Conservation (phyloP, 2,113 vertebrate species). For the Gasterosteus aculeatus region DNA sequence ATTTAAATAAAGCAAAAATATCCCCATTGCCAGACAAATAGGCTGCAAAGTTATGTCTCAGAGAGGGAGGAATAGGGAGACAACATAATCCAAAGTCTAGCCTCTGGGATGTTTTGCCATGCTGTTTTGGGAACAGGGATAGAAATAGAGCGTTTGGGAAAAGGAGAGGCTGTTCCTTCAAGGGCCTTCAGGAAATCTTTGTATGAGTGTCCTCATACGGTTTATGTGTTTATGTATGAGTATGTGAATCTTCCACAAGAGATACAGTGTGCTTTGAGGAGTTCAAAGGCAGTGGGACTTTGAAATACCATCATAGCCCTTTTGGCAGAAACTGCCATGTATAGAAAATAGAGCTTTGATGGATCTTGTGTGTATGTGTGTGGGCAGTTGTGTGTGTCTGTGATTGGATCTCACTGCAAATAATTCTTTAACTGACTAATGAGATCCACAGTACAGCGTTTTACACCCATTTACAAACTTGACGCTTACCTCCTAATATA, state of each 20-base stretch:
- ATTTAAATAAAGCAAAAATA: conserved; percentile 57
- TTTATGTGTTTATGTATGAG: conserved; percentile 41
- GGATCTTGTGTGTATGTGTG: not conserved
- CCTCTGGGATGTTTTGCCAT: conserved; percentile 54
- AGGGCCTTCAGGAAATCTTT: conserved; percentile 53
- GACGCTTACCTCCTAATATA: not conserved
- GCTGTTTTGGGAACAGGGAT: conserved; percentile 61
- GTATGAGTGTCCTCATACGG: conserved; percentile 38
- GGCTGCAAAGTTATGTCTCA: conserved; percentile 39
- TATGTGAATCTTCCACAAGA: conserved; percentile 50
- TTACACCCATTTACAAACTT: not conserved
- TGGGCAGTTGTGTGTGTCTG: not conserved
- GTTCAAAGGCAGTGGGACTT: conserved; percentile 72
- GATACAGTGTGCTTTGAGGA: conserved; percentile 53
- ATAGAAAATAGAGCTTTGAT: conserved; percentile 53
- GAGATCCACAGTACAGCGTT: not conserved
- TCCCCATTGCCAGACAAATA: conserved; percentile 48
- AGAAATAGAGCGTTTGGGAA: conserved; percentile 44
- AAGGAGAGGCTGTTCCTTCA: conserved; percentile 38
- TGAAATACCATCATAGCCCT: conserved; percentile 65
- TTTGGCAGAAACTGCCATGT: conserved; percentile 49
- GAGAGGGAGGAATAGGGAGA: conserved; percentile 30
- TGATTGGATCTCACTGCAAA: conserved; percentile 5
- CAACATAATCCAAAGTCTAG: conserved; percentile 46
- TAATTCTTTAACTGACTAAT: not conserved